Base-by-base conservation (phyloP, 1,140 invertebrate genomes). In the Teleopsis dalmanni region DNA sequence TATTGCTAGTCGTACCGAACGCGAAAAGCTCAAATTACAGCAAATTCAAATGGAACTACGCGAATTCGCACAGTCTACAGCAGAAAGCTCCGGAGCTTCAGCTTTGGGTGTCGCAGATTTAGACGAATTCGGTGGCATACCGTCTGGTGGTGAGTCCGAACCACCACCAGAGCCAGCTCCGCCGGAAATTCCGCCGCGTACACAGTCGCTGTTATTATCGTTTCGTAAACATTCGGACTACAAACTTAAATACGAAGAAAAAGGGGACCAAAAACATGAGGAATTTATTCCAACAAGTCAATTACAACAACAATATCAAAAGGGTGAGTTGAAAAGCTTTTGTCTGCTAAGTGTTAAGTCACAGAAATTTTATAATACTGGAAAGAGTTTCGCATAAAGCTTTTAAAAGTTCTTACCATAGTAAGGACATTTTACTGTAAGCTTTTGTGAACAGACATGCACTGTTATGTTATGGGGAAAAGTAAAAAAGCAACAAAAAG, bases 131-230 rank as follows among this genome's bases (percentile, higher is more conserved):
- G 36, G 13, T 10, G n/a, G n/a, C n/a, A n/a, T n/a, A n/a, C 18
- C 48, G 34, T 57, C 55, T 35, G 56, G 58, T 4, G 48, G 57
- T 22, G 75, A 77, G 26, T 75, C 74, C 52, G 79, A 83, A 55
- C 80, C 80, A 3, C 81, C 81, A 22, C 81, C 81, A 11, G 81
- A 83, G 55, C 81, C 81, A 23, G 81, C 81, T 34, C 81, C 81
- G 36, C 81, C 81, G 4, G 81, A 83, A 71, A 78, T 83, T 21
- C 81, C 81, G 22, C 81, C 81, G 6, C 71, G 81, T 43, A 79
- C 81, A 11, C 79, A 79, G 16, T 83, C 81, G 40, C 65, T 82
- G 34, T 75, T 81, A 41, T 75, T 77, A 35, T 65, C 75, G 42
- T 51, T 70, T 37, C 59, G 61, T 48, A 70, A 71, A 52, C 60